These are phyloP conservation scores for Crossaster papposus DNA, from an alignment of 53 echinoderm and acorn worm species.

Conservation along the genomic window DNA sequence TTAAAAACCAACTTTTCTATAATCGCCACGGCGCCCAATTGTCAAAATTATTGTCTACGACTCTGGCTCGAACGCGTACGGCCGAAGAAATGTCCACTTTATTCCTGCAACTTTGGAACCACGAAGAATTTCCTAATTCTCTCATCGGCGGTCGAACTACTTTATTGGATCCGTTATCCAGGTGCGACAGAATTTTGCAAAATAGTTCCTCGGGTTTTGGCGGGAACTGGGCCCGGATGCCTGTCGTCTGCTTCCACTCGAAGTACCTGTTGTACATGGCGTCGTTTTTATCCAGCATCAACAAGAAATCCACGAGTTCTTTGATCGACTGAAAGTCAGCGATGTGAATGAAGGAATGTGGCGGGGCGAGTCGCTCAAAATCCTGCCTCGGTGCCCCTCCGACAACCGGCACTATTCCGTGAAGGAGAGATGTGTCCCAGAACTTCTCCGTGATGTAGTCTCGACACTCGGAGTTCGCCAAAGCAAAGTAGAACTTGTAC, in stretches of 20 bases:
- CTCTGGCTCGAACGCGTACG: constrained; percentile 42
- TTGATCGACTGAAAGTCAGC: constrained; percentile 40
- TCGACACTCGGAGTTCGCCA: constrained; percentile 68
- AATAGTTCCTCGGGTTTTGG: constrained; percentile 58
- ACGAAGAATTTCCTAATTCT: constrained; percentile 41
- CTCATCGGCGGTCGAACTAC: background rate
- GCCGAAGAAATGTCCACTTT: constrained; percentile 41
- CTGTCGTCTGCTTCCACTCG: constrained; percentile 40
- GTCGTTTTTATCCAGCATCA: constrained; percentile 51
- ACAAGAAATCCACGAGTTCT: constrained; percentile 48
- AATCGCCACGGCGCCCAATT: constrained; percentile 50
- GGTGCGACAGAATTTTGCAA: constrained; percentile 48
- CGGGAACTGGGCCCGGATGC: constrained; percentile 38
- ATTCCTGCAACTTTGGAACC: constrained; percentile 51
- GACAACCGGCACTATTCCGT: constrained; percentile 67
- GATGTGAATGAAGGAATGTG: constrained; percentile 64
- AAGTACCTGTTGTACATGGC: constrained; percentile 53
- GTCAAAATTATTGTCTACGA: too few species aligned
- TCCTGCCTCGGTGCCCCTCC: constrained; percentile 66
- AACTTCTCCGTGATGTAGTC: constrained; percentile 76
- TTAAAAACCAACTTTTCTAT: background rate
- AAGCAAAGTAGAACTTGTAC: constrained; percentile 71
- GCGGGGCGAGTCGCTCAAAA: constrained; percentile 61
- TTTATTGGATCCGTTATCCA: background rate
- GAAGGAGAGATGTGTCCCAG: constrained; percentile 56